These are phyloP conservation scores for Oscheius onirici DNA, from an alignment of 2,888 invertebrate genomes.

Conservation along the genomic window DNA sequence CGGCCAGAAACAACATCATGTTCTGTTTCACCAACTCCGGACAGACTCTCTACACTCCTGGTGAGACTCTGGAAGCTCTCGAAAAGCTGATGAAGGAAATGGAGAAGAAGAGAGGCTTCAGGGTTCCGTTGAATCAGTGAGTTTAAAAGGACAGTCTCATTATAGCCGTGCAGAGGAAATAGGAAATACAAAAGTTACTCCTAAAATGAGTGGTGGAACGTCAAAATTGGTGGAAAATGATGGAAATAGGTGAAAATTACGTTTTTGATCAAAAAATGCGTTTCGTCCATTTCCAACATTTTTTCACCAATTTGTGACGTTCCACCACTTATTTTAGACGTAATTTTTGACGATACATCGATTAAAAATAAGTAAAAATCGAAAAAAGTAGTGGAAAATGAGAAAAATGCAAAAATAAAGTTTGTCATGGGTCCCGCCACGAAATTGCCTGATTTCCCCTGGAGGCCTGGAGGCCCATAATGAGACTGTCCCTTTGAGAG, in stretches of 20 bases:
- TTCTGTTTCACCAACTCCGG: slow-evolving; percentile 59
- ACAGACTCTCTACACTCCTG: slow-evolving; percentile 33
- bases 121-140: slow-evolving; percentile 15
- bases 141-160: not conserved
- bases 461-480: no score
- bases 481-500: no score
- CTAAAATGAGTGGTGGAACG: not conserved
- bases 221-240: no score
- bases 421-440: no score
- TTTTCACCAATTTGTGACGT: not conserved
- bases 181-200: not conserved
- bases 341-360: no score
- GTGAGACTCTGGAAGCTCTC: slow-evolving; percentile 25
- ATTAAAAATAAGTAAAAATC: no score
- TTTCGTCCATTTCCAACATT: not conserved
- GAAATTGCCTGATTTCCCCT: no score
- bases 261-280: not conserved
- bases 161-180: not conserved
- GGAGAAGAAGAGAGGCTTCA: slow-evolving; percentile 1
- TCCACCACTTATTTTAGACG: no score
- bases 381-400: no score
- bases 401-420: no score
- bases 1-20: slow-evolving; percentile 55
- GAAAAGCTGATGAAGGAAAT: slow-evolving; percentile 20
- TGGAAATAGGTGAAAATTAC: no score